phyloP scores from a whole-genome alignment of 2,797 vertebrate species.

The Coilia nasus region DNA sequence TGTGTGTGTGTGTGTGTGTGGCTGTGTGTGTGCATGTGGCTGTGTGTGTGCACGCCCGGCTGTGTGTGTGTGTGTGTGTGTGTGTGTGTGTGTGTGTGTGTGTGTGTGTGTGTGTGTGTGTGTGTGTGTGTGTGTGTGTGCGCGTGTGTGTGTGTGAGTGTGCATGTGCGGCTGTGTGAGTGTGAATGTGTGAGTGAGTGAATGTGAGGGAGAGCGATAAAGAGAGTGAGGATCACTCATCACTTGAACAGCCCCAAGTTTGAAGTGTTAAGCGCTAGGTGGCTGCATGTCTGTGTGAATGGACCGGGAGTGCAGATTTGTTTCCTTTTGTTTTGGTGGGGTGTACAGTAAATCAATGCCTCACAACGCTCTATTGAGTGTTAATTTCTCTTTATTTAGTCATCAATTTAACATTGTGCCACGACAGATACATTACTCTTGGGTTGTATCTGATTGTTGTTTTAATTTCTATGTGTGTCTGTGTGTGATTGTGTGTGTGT shows the following conservation, averaged over 20 bases:
- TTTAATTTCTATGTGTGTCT: too few relatives aligned
- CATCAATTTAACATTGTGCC: neutral
- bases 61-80: neutral
- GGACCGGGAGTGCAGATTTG: neutral
- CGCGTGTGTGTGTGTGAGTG: too few relatives aligned
- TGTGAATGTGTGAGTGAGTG: neutral
- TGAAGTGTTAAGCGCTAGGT: neutral
- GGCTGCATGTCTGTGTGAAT: neutral
- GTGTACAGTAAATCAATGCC: neutral
- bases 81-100: too few relatives aligned
- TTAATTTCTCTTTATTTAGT: neutral
- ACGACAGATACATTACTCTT: too few relatives aligned
- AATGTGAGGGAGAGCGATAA: conserved; percentile 1
- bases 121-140: too few relatives aligned
- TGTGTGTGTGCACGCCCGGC: too few relatives aligned
- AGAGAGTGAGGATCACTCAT: neutral
- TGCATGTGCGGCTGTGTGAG: too few relatives aligned
- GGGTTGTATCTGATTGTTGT: too few relatives aligned
- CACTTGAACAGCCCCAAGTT: neutral
- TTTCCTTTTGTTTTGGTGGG: neutral
- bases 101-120: too few relatives aligned
- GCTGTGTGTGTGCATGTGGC: conserved; percentile 1
- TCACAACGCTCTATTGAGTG: too few relatives aligned
- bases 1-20: neutral
- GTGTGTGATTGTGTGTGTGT: too few relatives aligned